Evolutionary conservation across 1,140 invertebrate genomes (phyloP), one percentile per base, ranked within the genome.

Genomic region (Rhyacophila brunnea): DNA sequence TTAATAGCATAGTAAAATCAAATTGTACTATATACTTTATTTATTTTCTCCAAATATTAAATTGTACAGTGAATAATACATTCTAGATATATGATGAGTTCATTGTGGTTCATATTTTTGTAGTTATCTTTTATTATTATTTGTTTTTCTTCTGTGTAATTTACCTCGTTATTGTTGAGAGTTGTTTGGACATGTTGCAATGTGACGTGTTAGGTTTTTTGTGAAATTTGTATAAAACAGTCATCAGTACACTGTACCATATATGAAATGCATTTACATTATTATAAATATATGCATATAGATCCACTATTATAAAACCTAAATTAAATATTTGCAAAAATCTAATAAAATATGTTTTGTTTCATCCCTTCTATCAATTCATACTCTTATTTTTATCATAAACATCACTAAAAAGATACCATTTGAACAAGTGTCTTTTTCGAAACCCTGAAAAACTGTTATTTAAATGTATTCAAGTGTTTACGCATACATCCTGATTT

Each of bases 291-390:
- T 77, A 78, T 64, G 65, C 65, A 64, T 66, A 66, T 77, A 78
- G 77, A 79, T 77, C 74, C 77, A 78, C 77, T 74, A 79, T 79
- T 79, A 79, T 78, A 70, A 77, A 77, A 78, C 54, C 58, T 61
- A 65, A 61, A 78, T 78, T 78, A 79, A 78, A 79, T 79, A 79
- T 79, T 79, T 79, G 75, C 77, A 79, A 79, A 79, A 78, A 75
- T 78, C 77, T 74, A 69, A 48, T 50, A 56, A 63, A 49, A 28
- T 44, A 58, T 58, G 56, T 58, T 58, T 58, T 58, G 35, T 50
- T 51, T 46, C 11, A 13, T 11, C 38, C 15, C 15, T 28, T 28
- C 11, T 40, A 40, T 40, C 38, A n/a, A 13, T 13, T 13, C 11
- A 40, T n/a, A 13, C 3, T 40, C n/a, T 40, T n/a, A 40, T 15